A percentile compares a stretch with the other conserved stretches of the same genome.
phyloP scores from a whole-genome alignment of 1,140 invertebrate species.

The Papilio aristodemus region DNA sequence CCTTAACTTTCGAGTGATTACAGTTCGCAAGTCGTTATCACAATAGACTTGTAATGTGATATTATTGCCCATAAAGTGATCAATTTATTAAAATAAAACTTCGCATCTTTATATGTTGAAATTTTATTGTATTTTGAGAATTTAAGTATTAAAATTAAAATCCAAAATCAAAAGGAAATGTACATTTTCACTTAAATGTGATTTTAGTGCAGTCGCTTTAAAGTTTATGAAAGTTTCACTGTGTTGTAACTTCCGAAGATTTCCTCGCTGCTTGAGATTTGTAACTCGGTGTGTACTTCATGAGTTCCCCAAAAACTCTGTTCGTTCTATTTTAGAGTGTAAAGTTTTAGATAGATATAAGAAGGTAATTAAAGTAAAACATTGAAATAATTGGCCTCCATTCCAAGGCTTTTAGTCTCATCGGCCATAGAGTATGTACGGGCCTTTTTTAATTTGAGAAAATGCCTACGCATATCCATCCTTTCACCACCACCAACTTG shows the following conservation, averaged over 20 bases:
- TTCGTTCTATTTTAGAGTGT: too few species aligned
- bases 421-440: too few species aligned
- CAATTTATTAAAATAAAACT: not conserved
- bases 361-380: too few species aligned
- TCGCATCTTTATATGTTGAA: not conserved
- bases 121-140: not conserved
- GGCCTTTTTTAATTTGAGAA: too few species aligned
- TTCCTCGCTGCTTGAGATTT: not conserved
- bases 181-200: not conserved
- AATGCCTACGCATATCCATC: too few species aligned
- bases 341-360: too few species aligned
- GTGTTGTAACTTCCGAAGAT: conserved; percentile 4
- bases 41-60: not conserved
- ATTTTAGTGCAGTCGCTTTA: conserved; percentile 7
- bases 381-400: too few species aligned
- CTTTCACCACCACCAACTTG: too few species aligned
- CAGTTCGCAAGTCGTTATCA: conserved; percentile 10
- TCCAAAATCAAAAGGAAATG: conserved; percentile 1
- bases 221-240: conserved; percentile 2
- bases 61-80: not conserved
- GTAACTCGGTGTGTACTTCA: conserved; percentile 12
- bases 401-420: too few species aligned
- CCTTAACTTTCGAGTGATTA: conserved; percentile 9
- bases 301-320: conserved; percentile 29
- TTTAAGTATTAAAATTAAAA: not conserved